Percentiles rank a stretch among this genome's conserved stretches.
These are phyloP conservation scores for Austrofundulus limnaeus DNA, from an alignment of 2,113 vertebrate genomes.

Conservation along the genomic window DNA sequence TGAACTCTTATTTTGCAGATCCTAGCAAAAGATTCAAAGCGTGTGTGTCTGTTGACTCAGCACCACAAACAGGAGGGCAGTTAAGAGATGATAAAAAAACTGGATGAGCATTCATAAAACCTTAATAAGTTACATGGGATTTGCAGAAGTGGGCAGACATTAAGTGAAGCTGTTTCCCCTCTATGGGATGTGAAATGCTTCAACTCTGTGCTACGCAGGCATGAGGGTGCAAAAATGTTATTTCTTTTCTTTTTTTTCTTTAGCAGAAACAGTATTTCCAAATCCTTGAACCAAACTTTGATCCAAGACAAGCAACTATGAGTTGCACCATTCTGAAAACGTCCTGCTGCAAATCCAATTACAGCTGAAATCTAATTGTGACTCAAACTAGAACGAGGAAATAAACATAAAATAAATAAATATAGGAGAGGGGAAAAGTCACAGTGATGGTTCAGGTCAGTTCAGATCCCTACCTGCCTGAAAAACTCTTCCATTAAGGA, in stretches of 20 bases:
- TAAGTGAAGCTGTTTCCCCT: too few species aligned
- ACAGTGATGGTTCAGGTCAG: not conserved
- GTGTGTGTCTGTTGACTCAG: not conserved
- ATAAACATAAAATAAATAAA: not conserved
- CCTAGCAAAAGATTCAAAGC: not conserved
- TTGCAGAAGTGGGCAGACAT: too few species aligned
- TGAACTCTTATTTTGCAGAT: not conserved
- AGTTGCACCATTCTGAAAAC: not conserved
- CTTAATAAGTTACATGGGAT: too few species aligned
- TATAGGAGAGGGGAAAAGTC: not conserved
- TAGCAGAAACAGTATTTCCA: not conserved
- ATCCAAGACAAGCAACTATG: not conserved
- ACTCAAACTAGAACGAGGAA: not conserved
- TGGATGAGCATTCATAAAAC: not conserved
- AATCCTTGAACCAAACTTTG: not conserved
- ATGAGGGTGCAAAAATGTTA: not conserved
- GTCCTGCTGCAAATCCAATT: not conserved
- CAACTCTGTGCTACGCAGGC: not conserved
- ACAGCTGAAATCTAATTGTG: not conserved
- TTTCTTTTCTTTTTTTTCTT: too few species aligned
- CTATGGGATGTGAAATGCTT: not conserved
- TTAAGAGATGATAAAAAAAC: not conserved
- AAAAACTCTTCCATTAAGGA: conserved; percentile 93
- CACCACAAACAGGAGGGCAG: not conserved
- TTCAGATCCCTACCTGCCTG: conserved; percentile 81